Evolutionary conservation across 2,113 vertebrate species (phyloP), one percentile per base, ranked within the genome.

Genomic region (Mobula birostris): DNA sequence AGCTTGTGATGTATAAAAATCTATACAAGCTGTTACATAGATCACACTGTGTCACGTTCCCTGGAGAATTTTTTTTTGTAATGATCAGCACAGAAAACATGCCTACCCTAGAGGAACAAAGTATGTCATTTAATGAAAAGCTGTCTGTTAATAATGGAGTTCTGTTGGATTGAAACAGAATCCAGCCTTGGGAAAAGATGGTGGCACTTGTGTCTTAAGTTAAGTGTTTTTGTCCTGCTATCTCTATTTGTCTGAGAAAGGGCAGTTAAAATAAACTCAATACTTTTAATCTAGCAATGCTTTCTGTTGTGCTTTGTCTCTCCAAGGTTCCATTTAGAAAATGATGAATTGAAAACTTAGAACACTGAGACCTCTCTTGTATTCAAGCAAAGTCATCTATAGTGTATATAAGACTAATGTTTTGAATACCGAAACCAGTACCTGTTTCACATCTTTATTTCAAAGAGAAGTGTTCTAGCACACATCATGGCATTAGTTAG

Each of bases 91-190:
- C 96, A 95, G 95, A 96, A 96, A 96, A 96, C 95, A 94, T 96
- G 95, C 95, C 95, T 96, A 94, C 96, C 95, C 95, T 96, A 94
- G 95, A 96, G 95, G 95, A 92, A 94, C 95, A 95, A 96, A 96
- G 95, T 95, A 94, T 94, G 95, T 95, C 95, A 82, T 95, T 96
- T 96, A 96, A 95, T 96, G 96, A 96, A 96, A 96, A 94, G 94
- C 95, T 95, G 95, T 95, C 95, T 94, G 95, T 96, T 96, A 95
- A 96, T 95, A 96, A 96, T 96, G 96, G 96, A 96, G 94, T 96
- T 95, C 95, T 96, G 95, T 95, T 96, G 95, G 95, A 95, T 95
- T 95, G 95, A 95, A 95, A 95, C 94, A 94, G 95, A 94, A 95
- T 94, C 95, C 94, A 95, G 95, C 95, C 95, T 96, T 88, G 32